Evolutionary conservation across 2,888 invertebrate species (phyloP).

Genomic region (Piscicola geometra): DNA sequence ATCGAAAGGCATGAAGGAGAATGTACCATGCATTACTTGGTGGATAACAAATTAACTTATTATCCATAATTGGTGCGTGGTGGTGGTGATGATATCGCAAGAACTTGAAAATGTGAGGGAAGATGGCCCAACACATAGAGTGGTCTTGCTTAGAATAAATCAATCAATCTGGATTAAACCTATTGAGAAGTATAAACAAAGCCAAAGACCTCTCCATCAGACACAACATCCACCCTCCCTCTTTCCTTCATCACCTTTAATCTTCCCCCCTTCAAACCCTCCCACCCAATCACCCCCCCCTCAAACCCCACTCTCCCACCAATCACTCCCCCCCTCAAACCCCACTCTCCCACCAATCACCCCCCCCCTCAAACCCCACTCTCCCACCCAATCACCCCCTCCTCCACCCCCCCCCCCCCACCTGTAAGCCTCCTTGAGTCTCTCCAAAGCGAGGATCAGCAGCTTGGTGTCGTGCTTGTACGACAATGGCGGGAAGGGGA

Average conservation of each 20-base stretch:
- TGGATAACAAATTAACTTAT: neutral
- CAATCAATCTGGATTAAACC: neutral
- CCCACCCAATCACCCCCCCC: too few relatives aligned
- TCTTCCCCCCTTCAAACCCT: too few relatives aligned
- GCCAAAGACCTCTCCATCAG: neutral
- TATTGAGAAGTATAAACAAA: neutral
- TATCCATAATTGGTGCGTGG: neutral
- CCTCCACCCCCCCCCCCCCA: conserved; percentile 43
- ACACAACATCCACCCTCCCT: too few relatives aligned
- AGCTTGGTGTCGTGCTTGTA: conserved; percentile 99
- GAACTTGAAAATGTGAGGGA: neutral
- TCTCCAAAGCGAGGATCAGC: conserved; percentile 88
- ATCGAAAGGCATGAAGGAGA: too few relatives aligned
- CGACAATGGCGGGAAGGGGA: conserved; percentile 96
- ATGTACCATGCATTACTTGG: neutral
- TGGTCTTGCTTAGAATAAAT: neutral
- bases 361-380: neutral
- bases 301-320: neutral
- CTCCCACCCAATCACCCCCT: neutral
- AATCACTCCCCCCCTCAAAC: neutral
- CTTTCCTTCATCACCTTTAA: too few relatives aligned
- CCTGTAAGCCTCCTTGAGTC: conserved; percentile 91
- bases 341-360: neutral
- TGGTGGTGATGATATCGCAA: conserved; percentile 5
- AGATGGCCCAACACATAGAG: conserved; percentile 8